These are phyloP conservation scores for Oscheius sp. DNA, from an alignment of 2,888 invertebrate species.

Conservation along the genomic window DNA sequence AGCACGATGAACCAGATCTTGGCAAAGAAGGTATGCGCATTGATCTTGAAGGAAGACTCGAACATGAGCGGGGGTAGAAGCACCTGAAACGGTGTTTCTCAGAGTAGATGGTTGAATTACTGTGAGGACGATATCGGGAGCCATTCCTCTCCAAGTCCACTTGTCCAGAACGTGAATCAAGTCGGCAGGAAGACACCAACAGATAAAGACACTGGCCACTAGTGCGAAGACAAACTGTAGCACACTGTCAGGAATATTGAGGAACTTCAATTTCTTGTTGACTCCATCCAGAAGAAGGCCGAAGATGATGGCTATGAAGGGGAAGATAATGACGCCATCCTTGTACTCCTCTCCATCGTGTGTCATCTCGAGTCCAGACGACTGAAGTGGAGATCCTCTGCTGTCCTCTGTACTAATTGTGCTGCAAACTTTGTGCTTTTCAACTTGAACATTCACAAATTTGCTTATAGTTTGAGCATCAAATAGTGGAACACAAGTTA, in stretches of 20 bases:
- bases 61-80: constrained; percentile 75
- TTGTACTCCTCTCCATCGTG: no score
- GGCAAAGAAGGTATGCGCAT: constrained; percentile 74
- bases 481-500: no score
- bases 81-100: constrained; percentile 17
- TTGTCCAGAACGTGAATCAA: constrained; percentile 9
- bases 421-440: no score
- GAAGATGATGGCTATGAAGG: constrained; percentile 31
- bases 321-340: constrained; percentile 12
- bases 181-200: constrained; percentile 14
- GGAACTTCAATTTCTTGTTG: constrained; percentile 38
- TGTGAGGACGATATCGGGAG: constrained; percentile 20
- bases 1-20: constrained; percentile 42
- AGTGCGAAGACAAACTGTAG: constrained; percentile 41
- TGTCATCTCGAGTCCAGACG: no score
- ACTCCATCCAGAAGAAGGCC: constrained; percentile 36
- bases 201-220: constrained; percentile 27
- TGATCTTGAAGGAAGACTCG: constrained; percentile 75
- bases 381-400: no score
- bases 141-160: constrained; percentile 27
- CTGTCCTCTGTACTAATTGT: no score
- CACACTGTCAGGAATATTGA: constrained; percentile 42
- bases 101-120: background rate
- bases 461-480: no score
- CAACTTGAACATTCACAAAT: no score